These are phyloP conservation scores for Tonatia bakeri DNA, from an alignment of 2,113 vertebrate species.

Conservation along the genomic window DNA sequence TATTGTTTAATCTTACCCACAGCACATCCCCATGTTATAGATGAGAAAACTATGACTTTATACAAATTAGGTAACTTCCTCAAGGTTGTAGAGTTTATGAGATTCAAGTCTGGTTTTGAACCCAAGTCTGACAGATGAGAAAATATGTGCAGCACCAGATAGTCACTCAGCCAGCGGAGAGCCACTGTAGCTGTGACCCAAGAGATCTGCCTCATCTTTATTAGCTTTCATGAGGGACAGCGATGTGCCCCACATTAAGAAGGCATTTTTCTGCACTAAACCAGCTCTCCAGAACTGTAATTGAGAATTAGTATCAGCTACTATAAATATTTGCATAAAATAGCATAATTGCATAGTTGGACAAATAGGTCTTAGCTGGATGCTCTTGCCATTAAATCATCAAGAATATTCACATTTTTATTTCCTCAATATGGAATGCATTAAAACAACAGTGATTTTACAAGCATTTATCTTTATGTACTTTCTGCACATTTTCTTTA, in stretches of 20 bases:
- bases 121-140: neutral
- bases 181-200: neutral
- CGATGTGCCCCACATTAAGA: neutral
- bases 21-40: neutral
- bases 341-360: conserved; percentile 53
- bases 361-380: conserved; percentile 55
- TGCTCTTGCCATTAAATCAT: conserved; percentile 63
- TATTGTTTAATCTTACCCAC: neutral
- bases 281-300: conserved; percentile 26
- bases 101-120: neutral
- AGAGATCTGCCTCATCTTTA: neutral
- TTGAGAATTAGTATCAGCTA: conserved; percentile 46
- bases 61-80: neutral
- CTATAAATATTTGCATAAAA: conserved; percentile 64
- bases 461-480: conserved; percentile 75
- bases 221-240: conserved; percentile 30
- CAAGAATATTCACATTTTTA: conserved; percentile 72
- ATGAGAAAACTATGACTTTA: neutral
- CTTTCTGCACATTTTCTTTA: conserved; percentile 75
- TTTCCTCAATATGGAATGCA: conserved; percentile 68
- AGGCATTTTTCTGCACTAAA: conserved; percentile 33
- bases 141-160: neutral
- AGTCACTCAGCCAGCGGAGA: neutral
- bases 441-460: conserved; percentile 68
- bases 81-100: neutral